Conservation (phyloP, 2,797 vertebrate species). For the Acestrorhynchus altus region DNA sequence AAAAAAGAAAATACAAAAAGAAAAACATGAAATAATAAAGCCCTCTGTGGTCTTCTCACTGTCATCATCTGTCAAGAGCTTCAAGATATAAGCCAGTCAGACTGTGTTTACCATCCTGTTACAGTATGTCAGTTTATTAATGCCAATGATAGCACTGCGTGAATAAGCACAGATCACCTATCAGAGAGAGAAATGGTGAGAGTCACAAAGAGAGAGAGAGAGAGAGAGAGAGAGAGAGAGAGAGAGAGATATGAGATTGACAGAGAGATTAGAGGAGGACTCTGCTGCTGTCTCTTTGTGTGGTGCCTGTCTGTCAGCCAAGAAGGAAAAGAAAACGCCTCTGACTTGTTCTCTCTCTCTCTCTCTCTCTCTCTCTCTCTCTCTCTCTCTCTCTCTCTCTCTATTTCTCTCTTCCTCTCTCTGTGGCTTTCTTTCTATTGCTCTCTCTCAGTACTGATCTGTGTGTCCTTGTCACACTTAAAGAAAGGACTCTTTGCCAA, state of each 20-base stretch:
- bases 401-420: conserved; percentile 6
- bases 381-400: conserved; percentile 32
- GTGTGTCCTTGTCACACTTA: conserved; percentile 61
- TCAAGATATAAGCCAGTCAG: conserved; percentile 44
- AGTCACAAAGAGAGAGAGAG: conserved; percentile 30
- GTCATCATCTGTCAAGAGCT: conserved; percentile 37
- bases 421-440: conserved; percentile 15
- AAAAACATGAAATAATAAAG: neutral
- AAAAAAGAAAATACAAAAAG: too few species aligned
- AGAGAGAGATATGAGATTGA: conserved; percentile 51
- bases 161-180: conserved; percentile 52
- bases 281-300: conserved; percentile 56
- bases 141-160: conserved; percentile 45
- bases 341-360: conserved; percentile 30
- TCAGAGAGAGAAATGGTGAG: conserved; percentile 36
- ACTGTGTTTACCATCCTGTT: conserved; percentile 47
- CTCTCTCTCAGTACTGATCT: conserved; percentile 44
- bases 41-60: conserved; percentile 35
- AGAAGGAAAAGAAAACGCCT: conserved; percentile 42
- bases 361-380: conserved; percentile 40
- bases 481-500: conserved; percentile 57
- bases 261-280: conserved; percentile 58
- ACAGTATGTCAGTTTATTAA: conserved; percentile 49
- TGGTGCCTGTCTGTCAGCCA: conserved; percentile 56
- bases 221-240: conserved; percentile 38